These are phyloP conservation scores for Todiramphus chloris DNA, from an alignment of 2,113 vertebrate genomes.

Conservation along the genomic window DNA sequence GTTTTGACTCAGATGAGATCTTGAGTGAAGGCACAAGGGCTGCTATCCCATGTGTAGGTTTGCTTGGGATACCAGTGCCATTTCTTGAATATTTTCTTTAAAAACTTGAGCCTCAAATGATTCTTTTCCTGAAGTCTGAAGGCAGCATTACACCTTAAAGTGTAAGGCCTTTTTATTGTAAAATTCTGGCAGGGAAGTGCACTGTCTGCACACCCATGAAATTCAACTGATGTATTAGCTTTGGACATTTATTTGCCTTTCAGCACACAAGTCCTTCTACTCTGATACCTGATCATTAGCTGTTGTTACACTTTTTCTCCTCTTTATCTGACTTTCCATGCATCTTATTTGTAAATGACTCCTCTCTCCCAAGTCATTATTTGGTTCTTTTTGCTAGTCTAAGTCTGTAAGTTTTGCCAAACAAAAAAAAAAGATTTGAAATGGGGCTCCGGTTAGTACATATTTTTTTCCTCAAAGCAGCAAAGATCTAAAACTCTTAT, in stretches of 20 bases:
- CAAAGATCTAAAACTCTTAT: neutral
- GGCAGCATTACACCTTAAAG: neutral
- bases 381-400: neutral
- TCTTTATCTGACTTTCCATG: neutral
- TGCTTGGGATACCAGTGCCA: neutral
- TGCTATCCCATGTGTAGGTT: neutral
- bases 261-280: neutral
- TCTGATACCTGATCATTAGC: neutral
- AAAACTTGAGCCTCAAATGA: neutral
- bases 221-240: neutral
- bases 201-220: neutral
- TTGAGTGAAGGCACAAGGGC: neutral
- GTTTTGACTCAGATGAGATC: neutral
- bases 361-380: neutral
- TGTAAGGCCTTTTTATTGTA: neutral
- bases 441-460: neutral
- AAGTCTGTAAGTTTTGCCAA: neutral
- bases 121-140: neutral
- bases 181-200: neutral
- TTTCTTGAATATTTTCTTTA: neutral
- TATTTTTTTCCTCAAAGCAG: neutral
- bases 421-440: neutral
- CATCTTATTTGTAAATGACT: neutral
- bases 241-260: neutral
- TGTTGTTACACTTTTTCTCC: neutral